A percentile compares a stretch with the other conserved stretches of the same genome.
Conservation (phyloP, 2,797 vertebrate species). For the Lemur catta region DNA sequence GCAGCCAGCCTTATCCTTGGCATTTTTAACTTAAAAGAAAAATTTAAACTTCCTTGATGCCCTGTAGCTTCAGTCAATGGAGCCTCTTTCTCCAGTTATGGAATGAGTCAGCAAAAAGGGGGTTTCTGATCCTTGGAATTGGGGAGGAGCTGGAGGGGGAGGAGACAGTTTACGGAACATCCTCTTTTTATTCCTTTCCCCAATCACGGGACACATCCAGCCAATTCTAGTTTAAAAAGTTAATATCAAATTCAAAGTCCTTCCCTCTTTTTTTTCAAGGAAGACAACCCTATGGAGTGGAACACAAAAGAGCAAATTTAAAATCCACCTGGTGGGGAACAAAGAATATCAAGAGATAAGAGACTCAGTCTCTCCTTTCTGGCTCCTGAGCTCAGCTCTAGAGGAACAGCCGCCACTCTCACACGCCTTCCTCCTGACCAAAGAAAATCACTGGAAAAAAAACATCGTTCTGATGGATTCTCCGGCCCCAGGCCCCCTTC, state of each 20-base stretch:
- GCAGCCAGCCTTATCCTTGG: slow-evolving; percentile 22
- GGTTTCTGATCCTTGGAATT: not conserved
- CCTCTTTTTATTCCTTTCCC: not conserved
- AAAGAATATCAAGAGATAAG: not conserved
- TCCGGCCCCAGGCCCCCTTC: not conserved
- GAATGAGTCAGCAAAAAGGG: slow-evolving; percentile 38
- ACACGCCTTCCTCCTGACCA: not conserved
- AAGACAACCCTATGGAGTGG: slow-evolving; percentile 1
- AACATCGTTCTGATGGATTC: not conserved
- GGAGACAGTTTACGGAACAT: not conserved
- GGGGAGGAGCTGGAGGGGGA: not conserved
- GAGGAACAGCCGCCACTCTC: not conserved
- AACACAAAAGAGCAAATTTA: not conserved
- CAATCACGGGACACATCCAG: not conserved
- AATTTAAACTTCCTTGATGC: not conserved
- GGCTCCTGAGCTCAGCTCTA: not conserved
- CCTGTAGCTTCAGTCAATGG: not conserved
- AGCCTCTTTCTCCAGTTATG: slow-evolving; percentile 34
- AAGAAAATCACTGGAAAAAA: not conserved
- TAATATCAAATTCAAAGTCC: slow-evolving; percentile 12
- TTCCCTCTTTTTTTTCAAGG: not conserved
- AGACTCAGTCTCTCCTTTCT: not conserved
- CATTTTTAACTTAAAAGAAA: slow-evolving; percentile 44
- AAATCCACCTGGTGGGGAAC: not conserved
- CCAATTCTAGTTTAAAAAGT: not conserved